phyloP scores from a whole-genome alignment of 2,888 invertebrate species.

The Mamestra brassicae region DNA sequence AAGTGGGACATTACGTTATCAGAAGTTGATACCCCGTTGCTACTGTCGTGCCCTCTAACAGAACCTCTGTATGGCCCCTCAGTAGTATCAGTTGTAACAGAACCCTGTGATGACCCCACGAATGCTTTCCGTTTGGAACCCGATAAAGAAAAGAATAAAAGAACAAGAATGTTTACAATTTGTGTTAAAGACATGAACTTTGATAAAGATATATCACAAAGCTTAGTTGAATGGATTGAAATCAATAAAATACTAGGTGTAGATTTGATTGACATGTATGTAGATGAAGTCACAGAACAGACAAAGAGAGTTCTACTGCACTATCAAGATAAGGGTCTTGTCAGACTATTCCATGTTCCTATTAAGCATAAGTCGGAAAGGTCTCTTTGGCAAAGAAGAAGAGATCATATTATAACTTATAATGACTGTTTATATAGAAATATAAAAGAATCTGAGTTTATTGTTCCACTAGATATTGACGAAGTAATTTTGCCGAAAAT shows the following conservation, averaged over 20 bases:
- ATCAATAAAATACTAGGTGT: conserved; percentile 93
- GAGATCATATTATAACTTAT: conserved; percentile 94
- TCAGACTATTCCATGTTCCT: conserved; percentile 89
- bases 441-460: conserved; percentile 91
- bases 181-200: conserved; percentile 94
- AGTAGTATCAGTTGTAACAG: conserved; percentile 87
- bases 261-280: conserved; percentile 92
- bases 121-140: conserved; percentile 83
- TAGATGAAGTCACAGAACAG: conserved; percentile 90
- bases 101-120: conserved; percentile 87
- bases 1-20: conserved; percentile 90
- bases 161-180: conserved; percentile 90
- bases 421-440: conserved; percentile 95
- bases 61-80: conserved; percentile 80
- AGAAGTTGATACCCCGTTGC: conserved; percentile 89
- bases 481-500: conserved; percentile 93
- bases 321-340: conserved; percentile 88
- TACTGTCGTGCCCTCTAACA: conserved; percentile 92
- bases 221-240: conserved; percentile 94
- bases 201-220: conserved; percentile 91
- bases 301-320: conserved; percentile 90
- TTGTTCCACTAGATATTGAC: conserved; percentile 94
- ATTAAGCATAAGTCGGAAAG: conserved; percentile 85
- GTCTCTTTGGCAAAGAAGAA: conserved; percentile 92
- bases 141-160: conserved; percentile 57